Base-by-base conservation (phyloP, 2,888 invertebrate genomes). In the Isoperla grammatica region DNA sequence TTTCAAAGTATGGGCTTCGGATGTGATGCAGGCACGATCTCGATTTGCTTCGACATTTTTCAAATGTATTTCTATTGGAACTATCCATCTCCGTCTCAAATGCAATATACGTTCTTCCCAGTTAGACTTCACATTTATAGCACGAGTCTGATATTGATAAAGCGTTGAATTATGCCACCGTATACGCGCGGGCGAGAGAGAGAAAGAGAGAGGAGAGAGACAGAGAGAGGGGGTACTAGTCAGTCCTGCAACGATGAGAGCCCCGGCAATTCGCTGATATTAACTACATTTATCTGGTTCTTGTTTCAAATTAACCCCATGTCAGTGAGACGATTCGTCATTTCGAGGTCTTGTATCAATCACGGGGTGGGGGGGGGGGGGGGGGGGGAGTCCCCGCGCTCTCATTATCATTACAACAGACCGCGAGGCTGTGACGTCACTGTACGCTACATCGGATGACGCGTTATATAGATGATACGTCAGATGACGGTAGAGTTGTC, bases 201-300 rank as follows among this genome's bases (percentile, higher is more conserved):
- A n/a, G n/a, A n/a, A n/a, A n/a, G n/a, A n/a, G n/a, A n/a, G n/a
- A n/a, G n/a, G 53, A 55, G 56, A 57, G 46, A 59, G 56, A 57
- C 39, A 62, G 53, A 39, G 59, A 20, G 59, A 55, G 40, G 49
- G 29, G 59, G 53, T 22, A 29, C 54, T 40, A 50, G 57, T 56
- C 45, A 56, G n/a, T n/a, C n/a, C n/a, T n/a, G n/a, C n/a, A n/a
- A n/a, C n/a, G n/a, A n/a, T n/a, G n/a, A n/a, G n/a, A n/a, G n/a
- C n/a, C n/a, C n/a, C n/a, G 56, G 57, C 63, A 55, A 63, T 63
- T 62, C 61, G 45, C 61, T 58, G 62, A 64, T 64, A 64, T 64
- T 64, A 64, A 63, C 61, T 61, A 60, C 64, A 64, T 64, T 64
- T 64, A 61, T 63, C 64, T 58, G 64, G 64, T 63, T 64, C 64